A percentile compares a stretch with the other conserved stretches of the same genome.
Conservation (phyloP, 2,113 vertebrate species). For the Junco hyemalis region DNA sequence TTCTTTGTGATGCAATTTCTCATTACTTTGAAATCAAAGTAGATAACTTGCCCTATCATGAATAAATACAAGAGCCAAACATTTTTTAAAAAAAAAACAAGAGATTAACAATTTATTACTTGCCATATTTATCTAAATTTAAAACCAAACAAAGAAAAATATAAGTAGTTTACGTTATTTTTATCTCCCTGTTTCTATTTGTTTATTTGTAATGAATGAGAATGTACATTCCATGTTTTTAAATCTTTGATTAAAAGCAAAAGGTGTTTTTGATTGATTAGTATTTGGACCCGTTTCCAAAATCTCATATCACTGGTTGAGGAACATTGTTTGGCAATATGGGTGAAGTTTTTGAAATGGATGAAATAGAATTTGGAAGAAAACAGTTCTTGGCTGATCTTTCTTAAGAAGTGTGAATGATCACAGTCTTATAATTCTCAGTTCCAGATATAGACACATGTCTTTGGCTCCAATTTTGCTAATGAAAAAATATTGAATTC, state of each 20-base stretch:
- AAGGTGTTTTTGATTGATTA: accelerated
- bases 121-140: not conserved
- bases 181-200: not conserved
- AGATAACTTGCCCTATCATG: not conserved
- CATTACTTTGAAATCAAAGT: not conserved
- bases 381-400: not conserved
- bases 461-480: not conserved
- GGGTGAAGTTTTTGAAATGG: not conserved
- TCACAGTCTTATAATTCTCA: not conserved
- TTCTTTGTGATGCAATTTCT: not conserved
- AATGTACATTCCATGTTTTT: not conserved
- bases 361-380: not conserved
- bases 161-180: not conserved
- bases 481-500: not conserved
- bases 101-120: not conserved
- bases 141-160: not conserved
- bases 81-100: not conserved
- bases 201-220: not conserved
- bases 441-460: not conserved
- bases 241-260: not conserved
- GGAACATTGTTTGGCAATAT: not conserved
- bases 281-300: not conserved
- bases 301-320: not conserved
- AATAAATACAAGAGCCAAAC: not conserved
- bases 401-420: not conserved